Conservation (phyloP, 2,888 invertebrate species). For the Caenorhabditis imperialis region DNA sequence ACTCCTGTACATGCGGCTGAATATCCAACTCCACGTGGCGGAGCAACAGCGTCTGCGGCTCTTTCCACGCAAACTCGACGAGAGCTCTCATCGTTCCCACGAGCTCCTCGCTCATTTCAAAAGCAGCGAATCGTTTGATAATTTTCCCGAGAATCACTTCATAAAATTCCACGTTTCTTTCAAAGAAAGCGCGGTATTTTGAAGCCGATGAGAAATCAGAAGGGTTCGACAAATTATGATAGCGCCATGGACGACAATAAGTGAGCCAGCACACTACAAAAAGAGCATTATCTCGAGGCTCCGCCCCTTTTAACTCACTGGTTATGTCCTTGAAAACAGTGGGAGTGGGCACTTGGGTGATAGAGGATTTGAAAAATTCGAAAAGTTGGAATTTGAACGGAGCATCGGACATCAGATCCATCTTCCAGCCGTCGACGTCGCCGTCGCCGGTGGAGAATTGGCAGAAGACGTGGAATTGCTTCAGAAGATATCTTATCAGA, state of each 20-base stretch:
- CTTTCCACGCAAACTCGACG: conserved; percentile 61
- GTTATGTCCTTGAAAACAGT: conserved; percentile 53
- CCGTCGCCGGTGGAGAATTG: conserved; percentile 52
- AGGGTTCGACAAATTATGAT: conserved; percentile 32
- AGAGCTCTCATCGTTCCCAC: conserved; percentile 32
- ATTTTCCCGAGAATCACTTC: conserved; percentile 65
- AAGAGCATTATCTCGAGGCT: background rate
- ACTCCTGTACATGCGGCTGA: conserved; percentile 24
- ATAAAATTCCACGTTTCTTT: conserved; percentile 60
- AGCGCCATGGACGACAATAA: conserved; percentile 63
- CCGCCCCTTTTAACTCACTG: conserved; percentile 39
- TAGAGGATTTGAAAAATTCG: conserved; percentile 55
- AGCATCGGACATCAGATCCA: conserved; percentile 52
- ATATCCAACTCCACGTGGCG: conserved; percentile 38
- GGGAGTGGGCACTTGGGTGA: conserved; percentile 62
- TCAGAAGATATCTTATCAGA: conserved; percentile 58
- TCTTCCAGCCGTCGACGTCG: conserved; percentile 57
- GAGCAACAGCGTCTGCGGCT: conserved; percentile 49
- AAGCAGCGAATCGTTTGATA: conserved; percentile 55
- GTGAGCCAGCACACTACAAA: conserved; percentile 59
- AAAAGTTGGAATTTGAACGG: conserved; percentile 57
- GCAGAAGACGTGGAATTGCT: conserved; percentile 66
- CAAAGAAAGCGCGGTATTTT: conserved; percentile 47
- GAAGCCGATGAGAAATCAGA: conserved; percentile 12
- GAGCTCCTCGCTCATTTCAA: conserved; percentile 47